Evolutionary conservation across 2,797 vertebrate species (phyloP).

Genomic region (Acrossocheilus fasciatus): DNA sequence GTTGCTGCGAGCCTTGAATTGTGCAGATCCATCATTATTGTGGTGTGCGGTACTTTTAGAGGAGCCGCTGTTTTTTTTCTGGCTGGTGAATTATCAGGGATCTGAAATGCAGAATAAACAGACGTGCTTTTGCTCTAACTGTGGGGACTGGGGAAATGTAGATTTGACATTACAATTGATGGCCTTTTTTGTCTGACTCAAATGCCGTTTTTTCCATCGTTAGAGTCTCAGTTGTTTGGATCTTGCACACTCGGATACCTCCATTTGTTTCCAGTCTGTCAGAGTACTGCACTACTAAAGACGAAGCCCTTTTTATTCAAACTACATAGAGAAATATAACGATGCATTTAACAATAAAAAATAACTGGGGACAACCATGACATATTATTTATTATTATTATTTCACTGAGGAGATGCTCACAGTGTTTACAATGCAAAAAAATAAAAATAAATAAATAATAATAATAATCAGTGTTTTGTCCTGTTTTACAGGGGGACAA

Average conservation of each 20-base stretch:
- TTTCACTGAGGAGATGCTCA: background rate
- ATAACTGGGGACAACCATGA: background rate
- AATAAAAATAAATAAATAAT: too few species aligned
- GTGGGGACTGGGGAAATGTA: slow-evolving; percentile 20
- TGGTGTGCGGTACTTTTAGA: slow-evolving; percentile 13
- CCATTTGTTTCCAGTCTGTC: slow-evolving; percentile 16
- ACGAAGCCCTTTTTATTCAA: background rate
- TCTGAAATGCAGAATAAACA: slow-evolving; percentile 45
- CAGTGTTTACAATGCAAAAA: background rate
- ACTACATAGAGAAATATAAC: background rate
- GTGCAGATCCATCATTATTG: slow-evolving; percentile 65
- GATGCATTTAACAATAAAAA: background rate
- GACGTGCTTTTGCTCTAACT: slow-evolving; percentile 28
- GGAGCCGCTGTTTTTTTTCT: slow-evolving; percentile 1
- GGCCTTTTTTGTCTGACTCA: slow-evolving; percentile 10
- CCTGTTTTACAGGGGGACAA: background rate
- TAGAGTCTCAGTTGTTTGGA: slow-evolving; percentile 29
- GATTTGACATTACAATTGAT: slow-evolving; percentile 38
- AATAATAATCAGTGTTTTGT: background rate
- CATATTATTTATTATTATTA: background rate
- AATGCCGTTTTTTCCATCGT: background rate
- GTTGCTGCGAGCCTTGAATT: slow-evolving; percentile 55
- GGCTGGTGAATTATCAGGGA: slow-evolving; percentile 33
- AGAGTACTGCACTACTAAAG: slow-evolving; percentile 1
- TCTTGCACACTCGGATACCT: slow-evolving; percentile 2